Conservation (phyloP, 2,797 vertebrate genomes). For the Delichon dasypus region DNA sequence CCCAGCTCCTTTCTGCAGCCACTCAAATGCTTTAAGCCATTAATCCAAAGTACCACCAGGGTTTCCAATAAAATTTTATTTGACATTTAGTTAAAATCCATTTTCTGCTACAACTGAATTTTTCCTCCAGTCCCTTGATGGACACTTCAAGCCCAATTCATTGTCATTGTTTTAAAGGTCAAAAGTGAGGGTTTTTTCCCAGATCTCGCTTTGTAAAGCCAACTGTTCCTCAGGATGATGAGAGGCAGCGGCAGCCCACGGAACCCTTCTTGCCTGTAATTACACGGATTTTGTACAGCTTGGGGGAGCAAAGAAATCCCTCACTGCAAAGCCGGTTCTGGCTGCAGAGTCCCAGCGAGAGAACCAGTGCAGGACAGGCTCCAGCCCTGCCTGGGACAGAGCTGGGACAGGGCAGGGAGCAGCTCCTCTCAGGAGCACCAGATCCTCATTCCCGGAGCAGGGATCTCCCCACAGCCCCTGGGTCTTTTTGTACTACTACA, state of each 20-base stretch:
- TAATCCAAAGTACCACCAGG: slow-evolving; percentile 7
- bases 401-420: neutral
- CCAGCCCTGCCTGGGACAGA: neutral
- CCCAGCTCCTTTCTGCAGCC: neutral
- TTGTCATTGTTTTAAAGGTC: slow-evolving; percentile 64
- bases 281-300: neutral
- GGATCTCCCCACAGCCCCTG: neutral
- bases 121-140: slow-evolving; percentile 19
- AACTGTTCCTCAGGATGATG: neutral
- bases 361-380: rapidly evolving
- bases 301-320: neutral
- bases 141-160: slow-evolving; percentile 49
- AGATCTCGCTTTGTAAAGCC: slow-evolving; percentile 2
- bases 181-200: slow-evolving; percentile 14
- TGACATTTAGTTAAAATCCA: slow-evolving; percentile 72
- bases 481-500: too few species aligned
- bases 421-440: too few species aligned
- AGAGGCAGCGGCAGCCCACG: neutral
- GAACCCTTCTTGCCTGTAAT: neutral
- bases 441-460: neutral
- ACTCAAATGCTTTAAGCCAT: neutral
- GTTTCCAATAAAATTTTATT: slow-evolving; percentile 62
- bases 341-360: rapidly evolving
- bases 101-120: slow-evolving; percentile 57
- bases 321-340: neutral